Conservation (phyloP, 1,140 invertebrate genomes). For the Caenorhabditis latens region DNA sequence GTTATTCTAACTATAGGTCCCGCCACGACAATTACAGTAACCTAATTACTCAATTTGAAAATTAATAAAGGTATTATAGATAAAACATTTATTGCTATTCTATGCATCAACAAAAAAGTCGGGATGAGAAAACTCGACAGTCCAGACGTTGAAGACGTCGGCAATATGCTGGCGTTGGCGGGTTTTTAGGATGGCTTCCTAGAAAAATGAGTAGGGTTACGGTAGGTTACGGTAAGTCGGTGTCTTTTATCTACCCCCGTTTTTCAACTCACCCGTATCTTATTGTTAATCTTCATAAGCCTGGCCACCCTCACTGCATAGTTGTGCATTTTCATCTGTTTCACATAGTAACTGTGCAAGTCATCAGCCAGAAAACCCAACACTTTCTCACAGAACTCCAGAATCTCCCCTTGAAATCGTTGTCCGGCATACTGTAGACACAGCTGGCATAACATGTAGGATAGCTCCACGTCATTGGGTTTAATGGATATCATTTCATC, state of each 20-base stretch:
- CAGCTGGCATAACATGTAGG: conserved; percentile 46
- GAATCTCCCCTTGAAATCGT: background rate
- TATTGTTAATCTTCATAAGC: conserved; percentile 8
- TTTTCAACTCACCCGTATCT: conserved; percentile 1
- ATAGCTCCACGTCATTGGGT: conserved; percentile 30
- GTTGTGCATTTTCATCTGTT: background rate
- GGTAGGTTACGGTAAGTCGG: too few species aligned
- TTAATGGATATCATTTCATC: background rate
- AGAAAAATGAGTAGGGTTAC: background rate
- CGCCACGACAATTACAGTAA: too few species aligned
- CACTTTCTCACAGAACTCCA: conserved; percentile 21
- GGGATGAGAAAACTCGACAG: background rate
- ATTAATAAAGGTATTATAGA: too few species aligned
- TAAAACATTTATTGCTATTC: too few species aligned
- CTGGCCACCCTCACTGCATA: background rate
- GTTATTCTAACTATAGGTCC: too few species aligned
- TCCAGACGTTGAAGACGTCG: background rate
- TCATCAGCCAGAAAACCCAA: conserved; percentile 39
- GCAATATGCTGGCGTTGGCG: conserved; percentile 4
- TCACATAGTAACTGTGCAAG: conserved; percentile 43
- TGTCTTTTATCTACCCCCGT: too few species aligned
- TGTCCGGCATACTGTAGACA: conserved; percentile 44
- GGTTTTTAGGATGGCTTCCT: background rate
- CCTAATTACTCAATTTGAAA: too few species aligned
- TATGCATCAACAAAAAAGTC: conserved; percentile 5